Evolutionary conservation across 2,888 invertebrate species (phyloP).

Genomic region (Spialia ferax): DNA sequence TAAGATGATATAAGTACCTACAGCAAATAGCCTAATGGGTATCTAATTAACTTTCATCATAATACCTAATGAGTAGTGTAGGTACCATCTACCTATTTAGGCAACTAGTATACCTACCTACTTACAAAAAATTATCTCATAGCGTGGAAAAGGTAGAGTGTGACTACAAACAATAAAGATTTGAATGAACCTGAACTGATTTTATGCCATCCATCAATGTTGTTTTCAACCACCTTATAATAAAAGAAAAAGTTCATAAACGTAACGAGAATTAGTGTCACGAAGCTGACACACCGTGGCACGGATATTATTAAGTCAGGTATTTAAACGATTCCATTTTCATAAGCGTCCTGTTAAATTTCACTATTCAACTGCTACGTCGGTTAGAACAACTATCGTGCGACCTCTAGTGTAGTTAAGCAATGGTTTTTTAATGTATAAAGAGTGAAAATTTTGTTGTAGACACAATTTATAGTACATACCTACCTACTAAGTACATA

Average conservation of each 20-base stretch:
- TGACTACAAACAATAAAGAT: constrained; percentile 3
- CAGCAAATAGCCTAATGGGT: too few relatives aligned
- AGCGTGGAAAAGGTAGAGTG: not conserved
- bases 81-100: not conserved
- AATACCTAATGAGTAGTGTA: too few relatives aligned
- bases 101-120: not conserved
- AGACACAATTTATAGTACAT: constrained; percentile 21
- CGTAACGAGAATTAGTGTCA: constrained; percentile 25
- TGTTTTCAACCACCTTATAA: constrained; percentile 12
- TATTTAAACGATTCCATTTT: constrained; percentile 23
- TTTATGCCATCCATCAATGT: constrained; percentile 2
- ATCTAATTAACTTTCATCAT: too few relatives aligned
- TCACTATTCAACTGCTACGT: not conserved
- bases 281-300: constrained; percentile 33
- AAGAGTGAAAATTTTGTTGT: not conserved
- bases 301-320: constrained; percentile 21
- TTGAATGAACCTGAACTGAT: constrained; percentile 1
- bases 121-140: too few relatives aligned
- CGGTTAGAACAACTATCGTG: not conserved
- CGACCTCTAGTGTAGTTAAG: not conserved
- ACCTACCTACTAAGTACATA: constrained; percentile 34
- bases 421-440: not conserved
- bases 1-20: too few relatives aligned
- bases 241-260: constrained; percentile 29
- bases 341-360: constrained; percentile 2